Conservation (phyloP, 1,140 invertebrate genomes). For the Drosophila arawakana region DNA sequence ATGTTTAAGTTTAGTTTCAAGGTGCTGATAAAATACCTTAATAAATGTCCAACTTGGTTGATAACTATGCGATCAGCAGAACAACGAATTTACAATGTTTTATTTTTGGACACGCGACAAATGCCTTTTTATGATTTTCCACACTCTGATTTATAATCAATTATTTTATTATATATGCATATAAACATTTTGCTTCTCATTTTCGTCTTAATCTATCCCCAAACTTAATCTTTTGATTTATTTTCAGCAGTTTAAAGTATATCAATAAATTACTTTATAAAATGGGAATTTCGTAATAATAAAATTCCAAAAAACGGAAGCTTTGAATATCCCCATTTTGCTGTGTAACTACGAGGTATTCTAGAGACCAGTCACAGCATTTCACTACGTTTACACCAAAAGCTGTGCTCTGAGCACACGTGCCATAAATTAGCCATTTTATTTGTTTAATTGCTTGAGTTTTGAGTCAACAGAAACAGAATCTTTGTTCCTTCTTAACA, state of each 20-base stretch:
- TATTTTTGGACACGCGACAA: slow-evolving; percentile 12
- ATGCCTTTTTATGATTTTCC: neutral
- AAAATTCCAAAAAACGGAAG: too few relatives aligned
- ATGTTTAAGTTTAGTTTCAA: slow-evolving; percentile 49
- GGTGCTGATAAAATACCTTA: slow-evolving; percentile 68
- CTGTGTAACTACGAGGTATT: too few relatives aligned
- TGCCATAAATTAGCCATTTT: slow-evolving; percentile 1
- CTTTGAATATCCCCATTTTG: too few relatives aligned
- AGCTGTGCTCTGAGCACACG: neutral
- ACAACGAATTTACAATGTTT: neutral
- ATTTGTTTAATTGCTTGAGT: slow-evolving; percentile 15
- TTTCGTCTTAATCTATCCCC: neutral
- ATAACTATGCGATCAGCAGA: neutral
- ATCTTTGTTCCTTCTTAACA: too few relatives aligned
- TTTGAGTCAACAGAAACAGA: neutral
- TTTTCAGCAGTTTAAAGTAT: too few relatives aligned
- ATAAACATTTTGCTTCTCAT: neutral
- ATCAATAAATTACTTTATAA: too few relatives aligned
- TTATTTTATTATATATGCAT: neutral
- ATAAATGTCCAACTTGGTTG: slow-evolving; percentile 16
- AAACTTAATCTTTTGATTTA: neutral
- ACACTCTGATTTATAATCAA: slow-evolving; percentile 7
- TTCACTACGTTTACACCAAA: neutral
- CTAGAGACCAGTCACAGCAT: neutral
- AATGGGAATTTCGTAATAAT: too few relatives aligned